A percentile compares a stretch with the other conserved stretches of the same genome.
Conservation (phyloP, 2,113 vertebrate species). For the Junco hyemalis region DNA sequence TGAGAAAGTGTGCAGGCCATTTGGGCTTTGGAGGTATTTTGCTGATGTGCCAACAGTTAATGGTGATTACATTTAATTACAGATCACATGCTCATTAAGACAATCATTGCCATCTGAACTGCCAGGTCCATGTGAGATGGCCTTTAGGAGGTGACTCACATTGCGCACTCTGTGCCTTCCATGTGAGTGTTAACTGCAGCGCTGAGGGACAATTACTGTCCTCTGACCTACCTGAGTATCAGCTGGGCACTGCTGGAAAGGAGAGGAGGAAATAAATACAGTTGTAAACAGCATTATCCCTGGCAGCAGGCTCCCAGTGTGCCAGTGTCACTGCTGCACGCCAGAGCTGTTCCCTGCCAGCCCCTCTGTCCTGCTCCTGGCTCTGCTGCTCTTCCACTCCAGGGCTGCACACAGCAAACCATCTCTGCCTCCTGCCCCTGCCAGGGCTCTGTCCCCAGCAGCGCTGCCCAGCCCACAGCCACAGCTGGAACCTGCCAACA, state of each 20-base stretch:
- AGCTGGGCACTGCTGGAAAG: neutral
- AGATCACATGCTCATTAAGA: neutral
- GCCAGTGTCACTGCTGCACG: neutral
- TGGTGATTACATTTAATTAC: neutral
- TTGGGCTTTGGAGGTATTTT: neutral
- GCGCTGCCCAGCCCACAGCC: neutral
- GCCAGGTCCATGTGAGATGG: neutral
- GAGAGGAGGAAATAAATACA: neutral
- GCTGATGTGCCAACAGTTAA: neutral
- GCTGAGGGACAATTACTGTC: neutral
- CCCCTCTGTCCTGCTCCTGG: neutral
- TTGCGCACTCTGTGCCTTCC: neutral
- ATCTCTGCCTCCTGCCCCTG: neutral
- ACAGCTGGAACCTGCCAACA: neutral
- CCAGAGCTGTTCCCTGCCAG: fast-evolving
- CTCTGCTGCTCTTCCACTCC: neutral
- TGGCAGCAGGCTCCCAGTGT: neutral
- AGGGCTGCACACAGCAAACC: neutral
- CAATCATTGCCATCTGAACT: neutral
- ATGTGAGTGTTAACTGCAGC: neutral
- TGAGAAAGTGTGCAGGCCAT: neutral
- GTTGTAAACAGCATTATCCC: neutral
- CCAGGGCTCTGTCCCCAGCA: neutral
- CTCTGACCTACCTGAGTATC: neutral
- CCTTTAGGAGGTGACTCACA: neutral